Evolutionary conservation across 2,888 invertebrate genomes (phyloP).

Genomic region (Ommatoiulus sabulosus): DNA sequence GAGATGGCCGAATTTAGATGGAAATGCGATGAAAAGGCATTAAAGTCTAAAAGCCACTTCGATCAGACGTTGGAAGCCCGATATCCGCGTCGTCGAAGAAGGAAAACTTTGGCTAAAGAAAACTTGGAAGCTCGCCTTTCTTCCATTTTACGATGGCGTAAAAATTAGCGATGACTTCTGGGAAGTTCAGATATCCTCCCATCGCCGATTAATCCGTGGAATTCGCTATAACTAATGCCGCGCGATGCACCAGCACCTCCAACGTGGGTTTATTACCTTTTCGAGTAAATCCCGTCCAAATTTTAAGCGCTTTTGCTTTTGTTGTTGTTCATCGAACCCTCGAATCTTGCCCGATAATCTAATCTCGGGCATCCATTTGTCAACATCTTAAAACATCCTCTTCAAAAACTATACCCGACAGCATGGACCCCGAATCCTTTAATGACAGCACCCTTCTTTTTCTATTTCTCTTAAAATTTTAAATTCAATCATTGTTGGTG

Average conservation of each 20-base stretch:
- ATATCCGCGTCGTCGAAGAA: background rate
- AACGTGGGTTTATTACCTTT: background rate
- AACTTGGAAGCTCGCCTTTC: background rate
- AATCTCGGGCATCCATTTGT: constrained; percentile 25
- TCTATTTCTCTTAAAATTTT: background rate
- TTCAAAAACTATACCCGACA: background rate
- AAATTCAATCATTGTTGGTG: background rate
- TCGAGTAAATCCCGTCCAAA: background rate
- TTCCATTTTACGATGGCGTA: constrained; percentile 1
- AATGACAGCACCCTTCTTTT: background rate
- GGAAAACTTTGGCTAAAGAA: background rate
- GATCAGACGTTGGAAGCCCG: background rate
- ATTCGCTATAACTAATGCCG: background rate
- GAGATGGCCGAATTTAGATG: background rate
- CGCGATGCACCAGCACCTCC: background rate
- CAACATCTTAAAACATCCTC: background rate
- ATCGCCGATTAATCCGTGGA: background rate
- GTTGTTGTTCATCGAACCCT: constrained; percentile 23
- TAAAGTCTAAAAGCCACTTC: background rate
- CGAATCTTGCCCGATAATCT: background rate
- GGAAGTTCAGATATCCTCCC: background rate
- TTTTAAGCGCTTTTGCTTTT: background rate
- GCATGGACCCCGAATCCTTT: background rate
- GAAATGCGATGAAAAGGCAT: constrained; percentile 31
- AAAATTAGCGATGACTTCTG: background rate